Percentiles rank a stretch among this genome's conserved stretches.
Conservation (phyloP, 2,113 vertebrate genomes). For the Psittacara wagleri region DNA sequence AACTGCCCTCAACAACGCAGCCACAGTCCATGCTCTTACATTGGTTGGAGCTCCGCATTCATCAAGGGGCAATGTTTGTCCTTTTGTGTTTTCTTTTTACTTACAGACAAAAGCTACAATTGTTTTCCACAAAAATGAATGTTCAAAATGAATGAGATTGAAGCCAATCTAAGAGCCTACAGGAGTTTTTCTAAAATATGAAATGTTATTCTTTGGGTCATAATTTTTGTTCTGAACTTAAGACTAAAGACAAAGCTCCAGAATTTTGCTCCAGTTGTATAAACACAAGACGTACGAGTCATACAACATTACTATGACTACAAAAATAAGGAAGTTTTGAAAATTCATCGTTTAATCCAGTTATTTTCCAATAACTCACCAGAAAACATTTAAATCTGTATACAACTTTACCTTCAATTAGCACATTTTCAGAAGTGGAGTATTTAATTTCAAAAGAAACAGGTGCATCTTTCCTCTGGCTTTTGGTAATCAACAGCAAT, state of each 20-base stretch:
- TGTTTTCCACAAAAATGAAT: not conserved
- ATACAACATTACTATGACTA: not conserved
- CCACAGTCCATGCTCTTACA: conserved; percentile 35
- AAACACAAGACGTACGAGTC: not conserved
- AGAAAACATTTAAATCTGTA: not conserved
- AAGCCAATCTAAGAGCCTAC: conserved; percentile 11
- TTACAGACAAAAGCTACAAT: conserved; percentile 32
- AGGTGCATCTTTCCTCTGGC: not conserved
- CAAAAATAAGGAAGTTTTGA: not conserved
- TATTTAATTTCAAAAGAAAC: not conserved
- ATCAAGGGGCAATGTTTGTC: not conserved
- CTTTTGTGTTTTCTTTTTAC: conserved; percentile 17
- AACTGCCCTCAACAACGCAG: conserved; percentile 15
- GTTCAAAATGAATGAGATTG: conserved; percentile 22
- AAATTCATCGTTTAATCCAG: not conserved
- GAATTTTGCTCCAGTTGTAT: not conserved
- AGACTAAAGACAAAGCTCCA: not conserved
- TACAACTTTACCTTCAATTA: not conserved
- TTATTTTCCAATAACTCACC: not conserved
- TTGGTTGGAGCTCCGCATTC: conserved; percentile 3
- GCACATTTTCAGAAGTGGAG: not conserved
- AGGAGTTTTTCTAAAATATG: conserved; percentile 3
- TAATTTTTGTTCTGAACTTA: not conserved
- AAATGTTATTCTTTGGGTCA: not conserved
- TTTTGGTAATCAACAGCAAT: not conserved